A percentile compares a stretch with the other conserved stretches of the same genome.
Conservation (phyloP, 2,888 invertebrate species). For the Tetropium fuscum region DNA sequence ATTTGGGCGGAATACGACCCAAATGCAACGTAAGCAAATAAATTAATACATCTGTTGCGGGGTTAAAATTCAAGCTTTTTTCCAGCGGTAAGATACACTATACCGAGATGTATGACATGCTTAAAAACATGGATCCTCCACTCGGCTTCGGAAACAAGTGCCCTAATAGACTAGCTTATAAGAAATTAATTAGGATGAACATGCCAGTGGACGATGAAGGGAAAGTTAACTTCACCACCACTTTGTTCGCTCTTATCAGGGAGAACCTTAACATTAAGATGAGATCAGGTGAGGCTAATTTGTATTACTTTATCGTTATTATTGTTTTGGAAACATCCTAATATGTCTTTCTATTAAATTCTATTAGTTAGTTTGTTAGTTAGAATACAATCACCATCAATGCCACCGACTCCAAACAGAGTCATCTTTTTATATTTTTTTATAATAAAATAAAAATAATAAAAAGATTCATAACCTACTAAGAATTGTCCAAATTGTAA, state of each 20-base stretch:
- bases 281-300: conserved; percentile 86
- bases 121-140: conserved; percentile 99
- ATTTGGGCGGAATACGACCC: conserved; percentile 99
- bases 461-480: too few species aligned
- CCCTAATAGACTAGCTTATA: conserved; percentile 98
- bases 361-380: too few species aligned
- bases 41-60: not conserved
- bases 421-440: too few species aligned
- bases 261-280: conserved; percentile 99
- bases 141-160: conserved; percentile 99
- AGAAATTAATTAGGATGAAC: conserved; percentile 99
- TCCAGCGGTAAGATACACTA: conserved; percentile 97
- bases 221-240: conserved; percentile 98
- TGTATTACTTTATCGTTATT: too few species aligned
- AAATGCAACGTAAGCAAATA: conserved; percentile 90
- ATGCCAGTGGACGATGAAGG: conserved; percentile 98
- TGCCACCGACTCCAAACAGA: too few species aligned
- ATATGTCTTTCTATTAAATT: too few species aligned
- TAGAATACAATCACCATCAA: too few species aligned
- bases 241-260: conserved; percentile 97
- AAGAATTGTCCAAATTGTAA: too few species aligned
- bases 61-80: too few species aligned
- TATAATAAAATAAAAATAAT: too few species aligned
- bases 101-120: conserved; percentile 99
- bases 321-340: too few species aligned